Evolutionary conservation across 2,797 vertebrate species (phyloP).

Genomic region (Champsocephalus gunnari): DNA sequence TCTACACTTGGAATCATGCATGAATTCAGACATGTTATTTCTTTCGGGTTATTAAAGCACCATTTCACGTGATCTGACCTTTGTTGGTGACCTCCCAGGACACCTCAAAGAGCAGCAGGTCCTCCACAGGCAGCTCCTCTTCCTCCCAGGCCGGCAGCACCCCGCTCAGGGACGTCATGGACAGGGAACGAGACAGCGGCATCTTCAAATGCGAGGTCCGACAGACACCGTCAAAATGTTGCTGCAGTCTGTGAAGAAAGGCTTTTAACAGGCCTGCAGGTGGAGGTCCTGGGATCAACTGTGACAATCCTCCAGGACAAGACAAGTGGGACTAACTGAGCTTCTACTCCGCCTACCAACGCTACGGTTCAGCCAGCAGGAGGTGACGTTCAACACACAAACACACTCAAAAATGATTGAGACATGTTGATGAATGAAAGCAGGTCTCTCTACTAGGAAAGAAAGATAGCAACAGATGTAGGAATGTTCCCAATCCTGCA

Average conservation of each 20-base stretch:
- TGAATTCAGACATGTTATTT: neutral
- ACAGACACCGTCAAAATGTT: neutral
- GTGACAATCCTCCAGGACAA: constrained; percentile 19
- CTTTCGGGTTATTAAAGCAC: neutral
- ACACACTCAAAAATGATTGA: constrained; percentile 4
- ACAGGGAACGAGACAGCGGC: constrained; percentile 91
- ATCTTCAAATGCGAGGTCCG: constrained; percentile 70
- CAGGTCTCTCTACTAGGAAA: neutral
- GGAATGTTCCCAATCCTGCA: neutral
- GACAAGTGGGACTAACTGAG: constrained; percentile 27
- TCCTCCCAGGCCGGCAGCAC: constrained; percentile 90
- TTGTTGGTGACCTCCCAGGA: constrained; percentile 98
- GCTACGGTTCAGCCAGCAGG: constrained; percentile 29
- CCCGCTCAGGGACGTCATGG: constrained; percentile 92
- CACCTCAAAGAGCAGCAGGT: constrained; percentile 94
- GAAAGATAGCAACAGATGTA: neutral
- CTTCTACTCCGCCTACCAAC: constrained; percentile 43
- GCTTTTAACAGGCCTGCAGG: constrained; percentile 11
- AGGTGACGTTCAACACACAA: constrained; percentile 5
- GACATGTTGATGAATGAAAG: constrained; percentile 24
- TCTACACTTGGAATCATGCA: neutral
- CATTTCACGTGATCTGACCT: constrained; percentile 82
- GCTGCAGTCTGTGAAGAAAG: neutral
- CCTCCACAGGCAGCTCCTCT: constrained; percentile 89
- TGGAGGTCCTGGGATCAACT: constrained; percentile 28